These are phyloP conservation scores for Clarias fuscus DNA, from an alignment of 2,797 vertebrate genomes.

Conservation along the genomic window DNA sequence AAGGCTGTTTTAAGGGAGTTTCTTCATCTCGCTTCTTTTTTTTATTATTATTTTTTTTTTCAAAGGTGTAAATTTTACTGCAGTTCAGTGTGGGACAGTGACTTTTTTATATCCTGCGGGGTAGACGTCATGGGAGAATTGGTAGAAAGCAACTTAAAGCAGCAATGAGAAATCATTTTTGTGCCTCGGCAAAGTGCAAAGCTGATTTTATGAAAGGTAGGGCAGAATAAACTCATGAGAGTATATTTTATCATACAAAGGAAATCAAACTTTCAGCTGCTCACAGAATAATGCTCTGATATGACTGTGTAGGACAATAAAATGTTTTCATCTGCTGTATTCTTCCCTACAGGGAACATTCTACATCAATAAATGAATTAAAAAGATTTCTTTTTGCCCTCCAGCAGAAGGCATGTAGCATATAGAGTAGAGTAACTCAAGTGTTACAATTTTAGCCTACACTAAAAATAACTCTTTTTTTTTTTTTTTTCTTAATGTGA, in stretches of 20 bases:
- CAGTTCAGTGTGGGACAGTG: neutral
- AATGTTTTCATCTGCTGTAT: constrained; percentile 10
- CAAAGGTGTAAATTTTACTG: constrained; percentile 11
- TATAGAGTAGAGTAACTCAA: neutral
- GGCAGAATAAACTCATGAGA: constrained; percentile 3
- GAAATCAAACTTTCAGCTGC: constrained; percentile 10
- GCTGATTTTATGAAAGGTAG: neutral
- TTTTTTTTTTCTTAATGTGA: neutral
- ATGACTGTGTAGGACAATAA: constrained; percentile 5
- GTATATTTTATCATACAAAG: constrained; percentile 22
- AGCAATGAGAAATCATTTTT: neutral
- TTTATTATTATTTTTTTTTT: too few relatives aligned
- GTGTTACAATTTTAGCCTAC: neutral
- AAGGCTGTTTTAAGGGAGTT: neutral
- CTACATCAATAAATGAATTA: neutral
- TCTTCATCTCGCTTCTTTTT: neutral
- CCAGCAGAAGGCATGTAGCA: neutral
- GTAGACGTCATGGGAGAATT: neutral
- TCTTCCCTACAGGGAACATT: neutral
- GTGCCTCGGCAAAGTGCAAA: constrained; percentile 3
- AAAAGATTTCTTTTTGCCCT: constrained; percentile 11
- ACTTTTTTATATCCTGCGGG: neutral
- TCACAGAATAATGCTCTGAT: neutral
- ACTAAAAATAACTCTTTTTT: too few relatives aligned
- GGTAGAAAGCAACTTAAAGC: constrained; percentile 27